phyloP scores from a whole-genome alignment of 2,888 invertebrate species.

The Macropis europaea region DNA sequence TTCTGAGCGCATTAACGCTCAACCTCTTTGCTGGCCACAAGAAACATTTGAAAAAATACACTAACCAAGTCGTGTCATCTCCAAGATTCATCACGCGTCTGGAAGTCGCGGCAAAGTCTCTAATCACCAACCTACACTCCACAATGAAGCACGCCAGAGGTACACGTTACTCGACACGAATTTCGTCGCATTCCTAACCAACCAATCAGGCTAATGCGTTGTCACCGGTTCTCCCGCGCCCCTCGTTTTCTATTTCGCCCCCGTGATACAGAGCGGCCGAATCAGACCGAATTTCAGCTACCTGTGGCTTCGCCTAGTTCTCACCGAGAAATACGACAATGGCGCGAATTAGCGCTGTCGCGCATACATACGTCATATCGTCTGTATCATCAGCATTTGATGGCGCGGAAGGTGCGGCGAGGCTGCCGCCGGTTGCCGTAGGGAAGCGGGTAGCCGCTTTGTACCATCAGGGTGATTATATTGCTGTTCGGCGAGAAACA shows the following conservation, averaged over 20 bases:
- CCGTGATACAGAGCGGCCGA: constrained; percentile 20
- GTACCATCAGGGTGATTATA: constrained; percentile 79
- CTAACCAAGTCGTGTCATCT: no score
- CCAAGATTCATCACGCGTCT: no score
- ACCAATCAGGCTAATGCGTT: constrained; percentile 34
- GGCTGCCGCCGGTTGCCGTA: constrained; percentile 63
- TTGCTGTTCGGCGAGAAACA: constrained; percentile 73
- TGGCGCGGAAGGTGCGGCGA: constrained; percentile 64
- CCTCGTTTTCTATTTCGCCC: constrained; percentile 25
- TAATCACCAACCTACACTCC: no score
- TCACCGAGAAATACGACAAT: constrained; percentile 70
- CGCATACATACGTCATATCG: constrained; percentile 73
- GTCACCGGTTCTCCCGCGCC: background rate
- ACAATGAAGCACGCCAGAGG: no score
- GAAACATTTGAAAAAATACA: no score
- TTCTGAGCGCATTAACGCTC: no score
- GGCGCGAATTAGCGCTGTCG: constrained; percentile 72
- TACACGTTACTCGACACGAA: background rate
- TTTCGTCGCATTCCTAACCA: constrained; percentile 2
- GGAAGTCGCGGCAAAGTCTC: no score
- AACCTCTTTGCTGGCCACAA: no score
- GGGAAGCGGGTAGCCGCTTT: constrained; percentile 72
- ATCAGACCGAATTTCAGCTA: constrained; percentile 56
- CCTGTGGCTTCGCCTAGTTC: constrained; percentile 75
- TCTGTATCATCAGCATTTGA: constrained; percentile 79